A percentile compares a stretch with the other conserved stretches of the same genome.
These are phyloP conservation scores for Serinus canaria DNA, from an alignment of 2,113 vertebrate species.

Conservation along the genomic window DNA sequence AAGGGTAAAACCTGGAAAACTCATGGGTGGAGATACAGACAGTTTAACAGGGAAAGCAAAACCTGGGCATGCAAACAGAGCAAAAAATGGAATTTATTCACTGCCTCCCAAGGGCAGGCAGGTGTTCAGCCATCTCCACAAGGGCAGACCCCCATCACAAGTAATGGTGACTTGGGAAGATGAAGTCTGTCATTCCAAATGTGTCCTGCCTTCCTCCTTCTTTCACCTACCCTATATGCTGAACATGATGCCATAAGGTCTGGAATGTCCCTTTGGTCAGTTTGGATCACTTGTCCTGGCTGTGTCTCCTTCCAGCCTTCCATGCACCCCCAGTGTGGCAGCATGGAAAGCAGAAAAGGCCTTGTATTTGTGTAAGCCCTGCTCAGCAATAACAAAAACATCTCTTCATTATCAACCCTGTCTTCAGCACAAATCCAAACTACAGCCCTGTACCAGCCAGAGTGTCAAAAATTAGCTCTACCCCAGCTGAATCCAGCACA, in stretches of 20 bases:
- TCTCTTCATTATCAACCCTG: background rate
- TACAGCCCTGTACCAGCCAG: accelerated
- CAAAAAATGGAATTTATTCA: background rate
- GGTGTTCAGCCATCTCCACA: background rate
- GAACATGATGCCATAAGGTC: background rate
- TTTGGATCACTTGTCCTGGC: background rate
- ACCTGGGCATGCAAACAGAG: background rate
- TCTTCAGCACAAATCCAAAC: background rate
- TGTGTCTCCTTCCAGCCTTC: background rate
- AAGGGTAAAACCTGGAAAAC: background rate
- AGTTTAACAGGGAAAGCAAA: background rate
- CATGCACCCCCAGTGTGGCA: background rate
- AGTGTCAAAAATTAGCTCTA: background rate
- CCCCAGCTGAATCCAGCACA: background rate
- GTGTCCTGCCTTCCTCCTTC: background rate
- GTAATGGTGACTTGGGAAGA: background rate
- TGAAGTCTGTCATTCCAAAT: background rate
- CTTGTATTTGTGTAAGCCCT: background rate
- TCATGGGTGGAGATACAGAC: background rate
- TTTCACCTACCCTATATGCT: background rate
- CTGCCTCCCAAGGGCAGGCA: background rate
- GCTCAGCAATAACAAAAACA: background rate
- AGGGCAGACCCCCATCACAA: background rate
- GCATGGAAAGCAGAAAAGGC: background rate
- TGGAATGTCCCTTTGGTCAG: background rate